Conservation (phyloP, 2,888 invertebrate species). For the Macrosoma leucophasiata region DNA sequence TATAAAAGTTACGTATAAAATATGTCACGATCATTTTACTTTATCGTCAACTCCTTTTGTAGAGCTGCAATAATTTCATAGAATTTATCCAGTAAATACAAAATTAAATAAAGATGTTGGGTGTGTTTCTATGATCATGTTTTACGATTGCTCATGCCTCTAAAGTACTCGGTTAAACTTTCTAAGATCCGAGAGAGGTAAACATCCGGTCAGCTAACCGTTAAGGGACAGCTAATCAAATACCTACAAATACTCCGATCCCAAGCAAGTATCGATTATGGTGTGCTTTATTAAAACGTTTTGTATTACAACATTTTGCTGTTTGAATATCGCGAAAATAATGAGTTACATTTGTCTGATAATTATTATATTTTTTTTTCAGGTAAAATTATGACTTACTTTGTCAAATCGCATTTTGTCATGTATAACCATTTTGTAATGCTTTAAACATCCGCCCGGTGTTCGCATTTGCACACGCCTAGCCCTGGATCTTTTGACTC, state of each 20-base stretch:
- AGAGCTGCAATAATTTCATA: constrained; percentile 43
- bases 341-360: neutral
- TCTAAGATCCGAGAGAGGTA: constrained; percentile 55
- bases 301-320: too few species aligned
- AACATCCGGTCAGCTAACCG: constrained; percentile 58
- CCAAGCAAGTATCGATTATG: constrained; percentile 3
- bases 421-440: too few species aligned
- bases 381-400: too few species aligned
- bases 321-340: constrained; percentile 5
- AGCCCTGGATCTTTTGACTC: too few species aligned
- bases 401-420: too few species aligned
- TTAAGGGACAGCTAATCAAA: constrained; percentile 41
- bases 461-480: too few species aligned
- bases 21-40: constrained; percentile 32
- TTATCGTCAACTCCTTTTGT: constrained; percentile 17
- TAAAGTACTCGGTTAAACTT: constrained; percentile 46
- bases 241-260: constrained; percentile 30
- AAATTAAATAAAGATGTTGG: constrained; percentile 59
- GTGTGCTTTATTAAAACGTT: too few species aligned
- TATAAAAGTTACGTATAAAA: constrained; percentile 43
- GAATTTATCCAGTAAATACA: constrained; percentile 43
- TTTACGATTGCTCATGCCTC: constrained; percentile 51
- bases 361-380: neutral
- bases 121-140: constrained; percentile 32
- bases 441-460: too few species aligned